Evolutionary conservation across 2,888 invertebrate genomes (phyloP).

Genomic region (Phorcus lineatus): DNA sequence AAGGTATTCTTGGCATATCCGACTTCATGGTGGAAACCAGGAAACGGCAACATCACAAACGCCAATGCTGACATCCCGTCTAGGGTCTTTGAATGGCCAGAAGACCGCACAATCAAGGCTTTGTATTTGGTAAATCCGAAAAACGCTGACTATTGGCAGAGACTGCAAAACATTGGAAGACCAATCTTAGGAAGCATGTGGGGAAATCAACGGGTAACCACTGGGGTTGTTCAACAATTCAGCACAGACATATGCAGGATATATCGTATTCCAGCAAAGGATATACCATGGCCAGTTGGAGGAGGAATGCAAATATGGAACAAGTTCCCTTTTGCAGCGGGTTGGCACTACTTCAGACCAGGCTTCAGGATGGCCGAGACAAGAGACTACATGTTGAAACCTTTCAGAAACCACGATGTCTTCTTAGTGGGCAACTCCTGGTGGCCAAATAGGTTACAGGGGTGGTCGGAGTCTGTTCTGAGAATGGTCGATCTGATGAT

Average conservation of each 20-base stretch:
- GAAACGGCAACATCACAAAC: background rate
- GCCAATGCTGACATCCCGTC: background rate
- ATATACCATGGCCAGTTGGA: background rate
- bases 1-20: background rate
- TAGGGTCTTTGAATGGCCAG: background rate
- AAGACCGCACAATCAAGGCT: too few species aligned
- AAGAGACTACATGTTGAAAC: background rate
- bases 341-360: background rate
- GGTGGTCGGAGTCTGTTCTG: background rate
- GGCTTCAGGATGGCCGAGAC: background rate
- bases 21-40: background rate
- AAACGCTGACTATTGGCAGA: background rate
- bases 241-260: background rate
- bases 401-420: background rate
- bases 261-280: background rate
- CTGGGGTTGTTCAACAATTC: background rate
- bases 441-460: background rate
- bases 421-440: background rate
- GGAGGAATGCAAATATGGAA: constrained; percentile 7
- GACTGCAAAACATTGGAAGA: background rate
- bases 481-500: background rate
- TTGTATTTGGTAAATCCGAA: background rate
- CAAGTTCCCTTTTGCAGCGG: background rate
- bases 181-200: background rate
- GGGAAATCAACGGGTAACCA: background rate